phyloP scores from a whole-genome alignment of 2,113 vertebrate genomes.

The Embiotoca jacksoni region DNA sequence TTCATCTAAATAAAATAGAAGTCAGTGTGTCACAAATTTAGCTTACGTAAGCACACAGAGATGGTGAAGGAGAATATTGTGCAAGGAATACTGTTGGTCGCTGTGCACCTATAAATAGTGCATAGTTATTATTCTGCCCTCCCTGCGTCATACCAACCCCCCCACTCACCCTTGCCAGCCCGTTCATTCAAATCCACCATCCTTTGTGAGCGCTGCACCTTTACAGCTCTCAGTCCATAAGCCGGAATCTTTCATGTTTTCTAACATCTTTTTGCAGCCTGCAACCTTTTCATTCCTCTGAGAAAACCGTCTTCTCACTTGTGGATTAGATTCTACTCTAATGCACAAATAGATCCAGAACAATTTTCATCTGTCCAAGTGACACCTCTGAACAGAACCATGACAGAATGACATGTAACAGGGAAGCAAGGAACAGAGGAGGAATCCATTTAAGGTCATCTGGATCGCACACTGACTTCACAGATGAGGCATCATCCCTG shows the following conservation, averaged over 20 bases:
- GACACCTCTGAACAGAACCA: neutral
- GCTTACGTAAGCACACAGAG: slow-evolving; percentile 24
- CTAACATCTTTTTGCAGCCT: neutral
- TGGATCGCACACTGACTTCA: slow-evolving; percentile 3
- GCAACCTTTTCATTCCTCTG: neutral
- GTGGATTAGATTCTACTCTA: neutral
- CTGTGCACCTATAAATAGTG: slow-evolving; percentile 69
- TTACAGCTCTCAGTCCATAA: slow-evolving; percentile 7
- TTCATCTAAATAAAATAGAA: slow-evolving; percentile 29
- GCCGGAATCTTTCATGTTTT: neutral
- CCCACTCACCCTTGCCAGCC: slow-evolving; percentile 48
- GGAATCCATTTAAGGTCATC: neutral
- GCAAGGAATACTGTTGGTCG: slow-evolving; percentile 59
- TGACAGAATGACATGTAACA: neutral
- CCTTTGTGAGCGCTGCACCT: slow-evolving; percentile 10
- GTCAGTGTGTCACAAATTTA: slow-evolving; percentile 3
- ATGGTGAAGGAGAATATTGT: slow-evolving; percentile 40
- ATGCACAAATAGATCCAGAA: slow-evolving; percentile 21
- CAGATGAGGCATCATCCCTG: slow-evolving; percentile 1
- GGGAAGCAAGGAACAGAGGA: neutral
- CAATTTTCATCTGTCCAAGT: slow-evolving; percentile 33
- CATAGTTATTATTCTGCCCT: slow-evolving; percentile 68
- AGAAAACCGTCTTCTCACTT: neutral
- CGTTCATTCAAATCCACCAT: slow-evolving; percentile 48
- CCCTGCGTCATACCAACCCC: slow-evolving; percentile 52